Evolutionary conservation across 1,140 invertebrate genomes (phyloP), one percentile per base, ranked within the genome.

Genomic region (Macrosteles quadrilineatus): DNA sequence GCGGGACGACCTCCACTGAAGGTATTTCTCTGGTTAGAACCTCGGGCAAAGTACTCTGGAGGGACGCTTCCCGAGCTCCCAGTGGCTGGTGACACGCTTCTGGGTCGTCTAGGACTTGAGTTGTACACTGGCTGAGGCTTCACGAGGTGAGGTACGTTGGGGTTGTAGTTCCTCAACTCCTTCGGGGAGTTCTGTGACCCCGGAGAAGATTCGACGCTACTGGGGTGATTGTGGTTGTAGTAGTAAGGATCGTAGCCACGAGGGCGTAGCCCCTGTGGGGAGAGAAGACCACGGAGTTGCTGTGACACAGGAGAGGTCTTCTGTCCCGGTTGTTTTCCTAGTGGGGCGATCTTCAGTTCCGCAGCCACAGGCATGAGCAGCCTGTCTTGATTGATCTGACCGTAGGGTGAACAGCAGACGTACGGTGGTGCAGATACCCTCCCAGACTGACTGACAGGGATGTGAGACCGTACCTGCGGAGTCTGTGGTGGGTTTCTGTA

Each of bases 351-450:
- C 27, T 66, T 66, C 17, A 66, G 32, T 25, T 66, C 32, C 1
- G 63, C 63, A 2, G 14, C 63, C 1, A 66, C 63, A 9, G 63
- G 63, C 23, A 66, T 66, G n/a, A 66, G 27, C 12, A 66, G 40
- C 1, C 36, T 17, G 27, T 66, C 63, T 17, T 43, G 63, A 14
- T 27, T 43, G 1, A 40, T 45, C 23, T 66, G 63, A 9, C 63
- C 40, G 40, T 66, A 66, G 11, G 32, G 63, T 25, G 32, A 25
- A 17, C 40, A 43, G 27, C 40, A 66, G 1, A 66, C 31, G 14
- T 72, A 72, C 21, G 71, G 71, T 30, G 67, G 71, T n/a, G 62
- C 67, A 0, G 71, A 72, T 31, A 67, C 36, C 17, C 71, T 21
- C 4, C 71, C 70, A 19, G 70, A 71, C 3, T 62, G 66, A 32